Base-by-base conservation (phyloP, 2,113 vertebrate genomes). In the Riparia riparia region DNA sequence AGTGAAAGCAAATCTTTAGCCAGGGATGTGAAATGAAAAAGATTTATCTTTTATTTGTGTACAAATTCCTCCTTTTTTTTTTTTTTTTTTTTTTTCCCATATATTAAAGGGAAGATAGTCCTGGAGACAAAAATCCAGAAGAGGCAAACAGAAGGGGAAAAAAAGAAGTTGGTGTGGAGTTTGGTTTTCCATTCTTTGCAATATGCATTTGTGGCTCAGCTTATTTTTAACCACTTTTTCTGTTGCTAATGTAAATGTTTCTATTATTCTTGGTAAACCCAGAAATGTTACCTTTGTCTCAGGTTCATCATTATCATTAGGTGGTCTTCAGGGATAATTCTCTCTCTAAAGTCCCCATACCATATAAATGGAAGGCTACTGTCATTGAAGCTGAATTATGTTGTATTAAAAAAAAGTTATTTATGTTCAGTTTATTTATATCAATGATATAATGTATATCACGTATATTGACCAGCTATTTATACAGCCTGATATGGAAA, bases 161-260 rank as follows among this genome's bases (percentile, higher is more conserved):
- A 34, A 18, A 42, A 31, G 19, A 2, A 29, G 17, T 3, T 57
- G 4, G 1, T 4, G 0, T 29, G 14, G 9, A 84, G 10, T 8
- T 79, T 21, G 5, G 5, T 4, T 28, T 89, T 69, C 12, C 24
- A 37, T 58, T n/a, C 17, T 58, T 25, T 60, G 44, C 26, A 89
- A 37, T 14, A 50, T 14, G 1, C 50, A 51, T 72, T 64, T 65
- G 6, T 61, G 19, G 6, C 31, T 90, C 56, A 34, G 5, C 3
- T 78, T 85, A 61, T 49, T 94, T 93, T 73, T 79, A 57, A 1
- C 51, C 22, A 21, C 7, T 82, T 85, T 87, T 85, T 44, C 42
- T 20, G 6, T 50, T 58, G 10, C 3, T 71, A 32, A 39, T 66
- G 42, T 31, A 92, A 21, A 63, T 51, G 3, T 54, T 82, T 17